A percentile compares a stretch with the other conserved stretches of the same genome.
Conservation (phyloP, 1,140 invertebrate species). For the Oryzaephilus surinamensis region DNA sequence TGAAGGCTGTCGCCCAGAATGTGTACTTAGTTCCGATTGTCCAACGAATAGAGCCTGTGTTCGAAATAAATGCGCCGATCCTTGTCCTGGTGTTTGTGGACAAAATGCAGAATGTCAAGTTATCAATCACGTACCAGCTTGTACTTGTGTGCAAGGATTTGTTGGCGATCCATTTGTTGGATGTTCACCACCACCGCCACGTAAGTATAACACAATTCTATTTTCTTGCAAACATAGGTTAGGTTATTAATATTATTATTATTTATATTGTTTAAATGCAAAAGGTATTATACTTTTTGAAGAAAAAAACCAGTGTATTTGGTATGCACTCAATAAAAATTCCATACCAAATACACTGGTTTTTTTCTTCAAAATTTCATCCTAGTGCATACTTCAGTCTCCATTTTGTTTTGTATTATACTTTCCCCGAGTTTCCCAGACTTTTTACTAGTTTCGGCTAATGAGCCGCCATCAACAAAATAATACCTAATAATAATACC, state of each 20-base stretch:
- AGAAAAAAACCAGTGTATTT: no score
- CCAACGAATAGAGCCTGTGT: constrained; percentile 61
- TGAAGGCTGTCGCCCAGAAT: constrained; percentile 68
- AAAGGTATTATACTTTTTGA: no score
- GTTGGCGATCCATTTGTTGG: constrained; percentile 59
- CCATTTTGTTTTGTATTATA: no score
- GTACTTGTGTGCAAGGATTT: constrained; percentile 60
- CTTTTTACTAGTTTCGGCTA: no score
- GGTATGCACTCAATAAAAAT: no score
- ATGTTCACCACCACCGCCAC: constrained; percentile 23
- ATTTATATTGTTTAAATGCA: no score
- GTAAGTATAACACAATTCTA: constrained; percentile 31
- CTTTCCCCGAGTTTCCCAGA: no score
- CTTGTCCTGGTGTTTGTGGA: constrained; percentile 73
- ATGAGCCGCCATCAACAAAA: constrained; percentile 48
- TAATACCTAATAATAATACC: constrained; percentile 43
- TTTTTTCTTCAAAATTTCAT: no score
- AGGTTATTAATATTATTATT: no score
- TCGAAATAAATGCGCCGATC: constrained; percentile 67
- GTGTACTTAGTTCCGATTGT: constrained; percentile 68
- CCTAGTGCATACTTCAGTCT: no score
- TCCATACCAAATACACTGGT: no score
- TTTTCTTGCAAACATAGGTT: no score
- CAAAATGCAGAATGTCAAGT: constrained; percentile 67
- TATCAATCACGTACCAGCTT: constrained; percentile 67